A percentile compares a stretch with the other conserved stretches of the same genome.
Conservation (phyloP, 2,113 vertebrate species). For the Megaleporinus macrocephalus region DNA sequence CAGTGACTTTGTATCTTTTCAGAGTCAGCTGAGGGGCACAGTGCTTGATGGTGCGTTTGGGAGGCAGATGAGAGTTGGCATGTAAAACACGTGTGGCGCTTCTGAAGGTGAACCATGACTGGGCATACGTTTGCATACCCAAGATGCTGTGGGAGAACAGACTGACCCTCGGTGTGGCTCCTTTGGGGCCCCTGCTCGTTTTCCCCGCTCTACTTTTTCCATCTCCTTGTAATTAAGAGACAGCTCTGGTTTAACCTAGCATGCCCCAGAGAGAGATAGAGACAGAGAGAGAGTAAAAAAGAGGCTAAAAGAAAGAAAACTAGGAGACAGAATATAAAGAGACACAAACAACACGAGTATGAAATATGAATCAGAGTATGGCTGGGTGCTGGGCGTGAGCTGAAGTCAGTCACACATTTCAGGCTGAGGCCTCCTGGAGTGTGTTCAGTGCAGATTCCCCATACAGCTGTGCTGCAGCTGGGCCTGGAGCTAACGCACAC, state of each 20-base stretch:
- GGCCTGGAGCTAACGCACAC: slow-evolving; percentile 7
- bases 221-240: slow-evolving; percentile 21
- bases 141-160: slow-evolving; percentile 33
- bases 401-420: slow-evolving; percentile 21
- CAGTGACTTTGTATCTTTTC: slow-evolving; percentile 21
- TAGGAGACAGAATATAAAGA: neutral
- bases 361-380: slow-evolving; percentile 54
- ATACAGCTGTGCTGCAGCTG: slow-evolving; percentile 10
- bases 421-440: slow-evolving; percentile 18
- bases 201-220: slow-evolving; percentile 3
- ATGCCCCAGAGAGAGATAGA: neutral
- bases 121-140: slow-evolving; percentile 47
- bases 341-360: slow-evolving; percentile 37
- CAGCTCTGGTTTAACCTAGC: slow-evolving; percentile 7
- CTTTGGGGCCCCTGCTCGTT: slow-evolving; percentile 14
- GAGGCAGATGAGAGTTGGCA: slow-evolving; percentile 28
- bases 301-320: neutral
- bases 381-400: neutral
- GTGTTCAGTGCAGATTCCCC: neutral
- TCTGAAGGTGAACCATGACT: slow-evolving; percentile 56
- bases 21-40: slow-evolving; percentile 18
- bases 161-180: slow-evolving; percentile 28
- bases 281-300: neutral
- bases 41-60: slow-evolving; percentile 1
- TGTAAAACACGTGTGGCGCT: slow-evolving; percentile 30